Evolutionary conservation across 2,888 invertebrate species (phyloP).

Genomic region (Eristalis arbustorum): DNA sequence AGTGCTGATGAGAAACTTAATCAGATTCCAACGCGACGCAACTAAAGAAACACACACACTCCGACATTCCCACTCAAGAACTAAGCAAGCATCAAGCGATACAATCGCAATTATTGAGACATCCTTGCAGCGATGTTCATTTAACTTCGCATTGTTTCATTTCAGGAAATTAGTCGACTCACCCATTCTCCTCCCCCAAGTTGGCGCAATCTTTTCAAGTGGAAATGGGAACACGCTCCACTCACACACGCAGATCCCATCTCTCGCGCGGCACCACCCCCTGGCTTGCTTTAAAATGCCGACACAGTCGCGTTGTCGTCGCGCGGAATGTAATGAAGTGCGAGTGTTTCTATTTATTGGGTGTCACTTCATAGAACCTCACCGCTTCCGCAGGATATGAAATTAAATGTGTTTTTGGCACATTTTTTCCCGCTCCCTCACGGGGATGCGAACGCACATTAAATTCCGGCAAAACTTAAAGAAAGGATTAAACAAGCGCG

Average conservation of each 20-base stretch:
- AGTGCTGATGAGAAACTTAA: background rate
- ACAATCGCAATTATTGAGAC: slow-evolving; percentile 41
- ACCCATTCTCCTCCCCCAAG: background rate
- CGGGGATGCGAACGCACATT: background rate
- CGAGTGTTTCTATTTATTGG: slow-evolving; percentile 59
- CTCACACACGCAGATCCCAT: background rate
- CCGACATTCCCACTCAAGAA: background rate
- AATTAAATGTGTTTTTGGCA: slow-evolving; percentile 32
- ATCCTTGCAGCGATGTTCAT: slow-evolving; percentile 57
- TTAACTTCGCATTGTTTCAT: slow-evolving; percentile 53
- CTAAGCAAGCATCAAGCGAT: slow-evolving; percentile 16
- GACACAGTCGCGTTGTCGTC: slow-evolving; percentile 29
- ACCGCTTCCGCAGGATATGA: slow-evolving; percentile 50
- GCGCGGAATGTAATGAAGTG: slow-evolving; percentile 49
- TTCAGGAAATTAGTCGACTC: slow-evolving; percentile 57
- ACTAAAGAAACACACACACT: background rate
- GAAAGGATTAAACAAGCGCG: slow-evolving; percentile 33
- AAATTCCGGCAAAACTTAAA: slow-evolving; percentile 1
- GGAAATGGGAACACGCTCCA: background rate
- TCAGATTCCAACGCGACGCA: background rate
- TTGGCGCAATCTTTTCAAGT: background rate
- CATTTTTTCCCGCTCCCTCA: background rate
- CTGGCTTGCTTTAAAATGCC: slow-evolving; percentile 14
- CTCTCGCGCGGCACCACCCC: background rate
- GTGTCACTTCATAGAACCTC: slow-evolving; percentile 52